Evolutionary conservation across 2,888 invertebrate genomes (phyloP).

Genomic region (Cerceris ruficornis): DNA sequence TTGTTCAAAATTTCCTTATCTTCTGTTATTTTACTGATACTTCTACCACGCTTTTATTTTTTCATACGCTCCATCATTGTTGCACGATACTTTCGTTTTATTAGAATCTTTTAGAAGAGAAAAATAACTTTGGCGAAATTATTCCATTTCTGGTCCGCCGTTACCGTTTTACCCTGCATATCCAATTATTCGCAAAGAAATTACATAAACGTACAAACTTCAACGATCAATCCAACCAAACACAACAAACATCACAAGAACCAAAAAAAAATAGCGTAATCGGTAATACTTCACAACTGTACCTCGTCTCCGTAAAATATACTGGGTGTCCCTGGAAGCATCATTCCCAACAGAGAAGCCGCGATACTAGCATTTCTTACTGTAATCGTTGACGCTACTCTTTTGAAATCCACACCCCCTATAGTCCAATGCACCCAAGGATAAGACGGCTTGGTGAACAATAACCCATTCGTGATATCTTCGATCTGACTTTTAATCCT

Average conservation of each 20-base stretch:
- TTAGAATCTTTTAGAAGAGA: no score
- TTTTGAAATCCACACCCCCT: constrained; percentile 85
- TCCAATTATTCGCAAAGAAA: background rate
- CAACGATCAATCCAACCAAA: no score
- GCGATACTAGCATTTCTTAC: constrained; percentile 86
- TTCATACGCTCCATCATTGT: no score
- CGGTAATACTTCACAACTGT: constrained; percentile 4
- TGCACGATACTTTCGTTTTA: no score
- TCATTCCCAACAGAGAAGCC: constrained; percentile 88
- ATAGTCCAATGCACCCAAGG: constrained; percentile 93
- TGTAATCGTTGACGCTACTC: constrained; percentile 83
- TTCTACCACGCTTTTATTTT: no score
- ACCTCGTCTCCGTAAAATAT: constrained; percentile 97
- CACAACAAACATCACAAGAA: background rate
- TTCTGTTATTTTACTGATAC: no score
- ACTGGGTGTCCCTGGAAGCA: constrained; percentile 93
- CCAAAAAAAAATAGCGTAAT: background rate
- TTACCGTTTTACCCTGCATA: background rate
- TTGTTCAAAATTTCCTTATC: no score
- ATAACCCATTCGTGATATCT: constrained; percentile 83
- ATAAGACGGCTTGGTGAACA: constrained; percentile 86
- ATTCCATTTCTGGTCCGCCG: no score
- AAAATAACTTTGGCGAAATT: no score
- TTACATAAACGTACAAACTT: background rate
- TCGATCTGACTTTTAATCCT: constrained; percentile 85